Percentiles rank a stretch among this genome's conserved stretches.
Conservation (phyloP, 2,888 invertebrate species). For the Yponomeuta cagnagella region DNA sequence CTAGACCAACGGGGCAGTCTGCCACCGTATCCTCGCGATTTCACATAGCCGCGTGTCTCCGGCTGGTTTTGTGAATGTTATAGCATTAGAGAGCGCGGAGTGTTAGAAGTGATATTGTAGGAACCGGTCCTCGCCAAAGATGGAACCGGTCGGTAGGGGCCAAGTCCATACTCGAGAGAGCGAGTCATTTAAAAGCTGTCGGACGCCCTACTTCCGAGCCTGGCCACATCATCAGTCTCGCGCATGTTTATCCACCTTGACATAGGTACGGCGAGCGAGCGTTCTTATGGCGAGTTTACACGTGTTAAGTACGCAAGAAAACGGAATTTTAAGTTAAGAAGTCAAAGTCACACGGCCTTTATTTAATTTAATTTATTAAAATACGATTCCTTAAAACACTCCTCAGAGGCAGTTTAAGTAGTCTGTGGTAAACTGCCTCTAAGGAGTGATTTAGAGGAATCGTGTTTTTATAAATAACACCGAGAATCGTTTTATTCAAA, state of each 20-base stretch:
- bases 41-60: background rate
- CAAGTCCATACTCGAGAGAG: constrained; percentile 40
- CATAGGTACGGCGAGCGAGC: background rate
- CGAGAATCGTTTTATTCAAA: too few species aligned
- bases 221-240: constrained; percentile 30
- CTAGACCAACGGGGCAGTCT: background rate
- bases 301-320: background rate
- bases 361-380: too few species aligned
- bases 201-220: constrained; percentile 49
- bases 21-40: background rate
- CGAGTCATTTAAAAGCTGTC: background rate
- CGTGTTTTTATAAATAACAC: too few species aligned
- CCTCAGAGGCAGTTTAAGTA: too few species aligned
- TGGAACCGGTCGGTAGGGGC: constrained; percentile 67
- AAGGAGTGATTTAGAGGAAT: too few species aligned
- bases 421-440: too few species aligned
- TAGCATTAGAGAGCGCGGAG: constrained; percentile 33
- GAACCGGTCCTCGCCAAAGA: constrained; percentile 69
- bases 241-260: background rate
- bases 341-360: too few species aligned
- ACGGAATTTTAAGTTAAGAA: too few species aligned
- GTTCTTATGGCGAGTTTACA: background rate
- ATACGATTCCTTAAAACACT: too few species aligned
- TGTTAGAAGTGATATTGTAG: constrained; percentile 40
- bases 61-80: constrained; percentile 1